Evolutionary conservation across 2,113 vertebrate genomes (phyloP), one percentile per base, ranked within the genome.

Genomic region (Propithecus coquereli): DNA sequence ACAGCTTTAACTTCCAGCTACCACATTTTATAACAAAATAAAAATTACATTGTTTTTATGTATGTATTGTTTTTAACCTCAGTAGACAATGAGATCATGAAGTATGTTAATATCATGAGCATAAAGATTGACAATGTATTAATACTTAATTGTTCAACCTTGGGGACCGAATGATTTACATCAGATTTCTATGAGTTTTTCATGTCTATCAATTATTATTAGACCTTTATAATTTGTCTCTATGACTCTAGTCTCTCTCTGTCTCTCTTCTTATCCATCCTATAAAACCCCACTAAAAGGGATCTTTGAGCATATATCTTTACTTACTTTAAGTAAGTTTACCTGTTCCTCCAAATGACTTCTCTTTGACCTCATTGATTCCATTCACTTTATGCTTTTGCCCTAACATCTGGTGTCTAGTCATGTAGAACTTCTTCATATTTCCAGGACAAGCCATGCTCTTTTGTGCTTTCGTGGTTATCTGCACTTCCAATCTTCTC

Each of bases 141-240:
- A 52, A 52, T 70, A 57, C 32, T 52, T 73, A 87, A 45, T 32
- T 91, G 3, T 82, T 97, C 32, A 87, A 22, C 25, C 50, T 47
- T 73, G 45, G 30, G 17, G 9, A 52, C 16, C 65, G 17, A 34
- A 37, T 93, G 86, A 97, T 54, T 17, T 88, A 16, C 13, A 61
- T 52, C 16, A 40, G 22, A 90, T n/a, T 89, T 79, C 17, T 65
- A 80, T 84, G 4, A 43, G 8, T 65, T 79, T 94, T 93, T 90
- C 45, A 87, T 54, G 34, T 93, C 9, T 95, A 37, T 57, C 37
- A 86, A 68, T 93, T 73, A 89, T 91, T 74, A 96, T 27, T 70
- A 22, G 16, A 57, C 32, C 43, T 63, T 76, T 47, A 6, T 37
- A 74, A 90, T 71, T 85, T 34, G 9, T 27, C 45, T 80, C 52